Evolutionary conservation across 35 echinoderm and acorn worm species (phyloP), one percentile per base, ranked within the genome.

Genomic region (Apostichopus parvimensis): DNA sequence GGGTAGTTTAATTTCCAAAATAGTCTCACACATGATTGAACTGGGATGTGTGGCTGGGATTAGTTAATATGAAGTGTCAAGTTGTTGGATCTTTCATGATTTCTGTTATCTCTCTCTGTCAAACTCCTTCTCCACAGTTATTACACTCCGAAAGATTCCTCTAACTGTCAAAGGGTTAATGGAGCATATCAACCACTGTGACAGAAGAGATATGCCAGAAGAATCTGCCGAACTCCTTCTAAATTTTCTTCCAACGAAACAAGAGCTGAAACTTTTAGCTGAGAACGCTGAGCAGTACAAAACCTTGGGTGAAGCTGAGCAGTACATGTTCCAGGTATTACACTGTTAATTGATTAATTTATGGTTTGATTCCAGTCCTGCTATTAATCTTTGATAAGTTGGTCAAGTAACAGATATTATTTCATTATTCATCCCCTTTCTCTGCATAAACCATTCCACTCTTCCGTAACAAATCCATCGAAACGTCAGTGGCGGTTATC

Each of bases 261-360:
- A 92, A 55, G 96, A 97, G 91, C 87, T 97, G 8, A 97, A 97
- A 70, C 55, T 78, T 56, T 56, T 98, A 9, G 94, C 96, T 15
- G 78, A 95, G 22, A 92, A 98, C 72, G 87, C 96, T 0, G 96
- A 98, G 15, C 73, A 95, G 23, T 98, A 95, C 70, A 88, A 95
- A 1, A 79, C 80, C 55, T 85, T 98, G 80, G 96, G 92, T 9
- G 96, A 98, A 61, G 96, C 94, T 6, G 96, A 98, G 28, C 92
- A 95, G 77, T 93, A 93, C 13, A 94, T 95, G 94, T 98, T 98
- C 77, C 94, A 98, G 90, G 96, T 98, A 87, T 61, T 64, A 18
- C 15, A 18, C 71, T 8, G 6, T 9, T 61, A 9, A 61, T 61
- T 61, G 7, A 12, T 61, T 61, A 8, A 61, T 11, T 61, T 12